These are phyloP conservation scores for Ormyrus rosae DNA, from an alignment of 2,888 invertebrate genomes.

Conservation along the genomic window DNA sequence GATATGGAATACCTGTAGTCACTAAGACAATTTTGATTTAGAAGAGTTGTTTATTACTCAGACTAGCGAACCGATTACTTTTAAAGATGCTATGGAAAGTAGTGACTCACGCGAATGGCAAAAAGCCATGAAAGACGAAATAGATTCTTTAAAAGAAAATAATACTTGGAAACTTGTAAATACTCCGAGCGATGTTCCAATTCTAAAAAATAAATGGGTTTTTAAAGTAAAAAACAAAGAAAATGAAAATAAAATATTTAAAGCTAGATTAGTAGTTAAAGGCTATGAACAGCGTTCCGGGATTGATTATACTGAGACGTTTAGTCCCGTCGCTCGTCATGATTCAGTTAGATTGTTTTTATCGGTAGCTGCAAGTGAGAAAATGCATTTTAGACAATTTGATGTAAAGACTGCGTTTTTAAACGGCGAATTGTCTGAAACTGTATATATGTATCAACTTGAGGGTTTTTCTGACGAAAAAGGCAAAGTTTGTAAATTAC, in stretches of 20 bases:
- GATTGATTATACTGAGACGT: conserved; percentile 26
- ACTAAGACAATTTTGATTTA: conserved; percentile 11
- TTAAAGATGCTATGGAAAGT: too few species aligned
- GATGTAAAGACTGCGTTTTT: conserved; percentile 38
- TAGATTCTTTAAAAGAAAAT: conserved; percentile 15
- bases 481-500: conserved; percentile 11
- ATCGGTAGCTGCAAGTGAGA: conserved; percentile 13
- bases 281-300: not conserved
- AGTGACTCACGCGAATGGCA: too few species aligned
- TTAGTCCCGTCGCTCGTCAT: too few species aligned
- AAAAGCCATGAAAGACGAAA: conserved; percentile 31
- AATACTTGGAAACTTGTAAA: too few species aligned
- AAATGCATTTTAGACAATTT: conserved; percentile 31
- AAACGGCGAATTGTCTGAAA: conserved; percentile 29
- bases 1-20: not conserved
- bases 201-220: conserved; percentile 32
- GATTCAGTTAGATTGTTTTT: too few species aligned
- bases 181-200: too few species aligned
- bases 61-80: too few species aligned
- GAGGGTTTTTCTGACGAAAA: conserved; percentile 17
- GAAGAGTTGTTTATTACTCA: conserved; percentile 24
- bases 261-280: conserved; percentile 15
- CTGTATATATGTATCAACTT: conserved; percentile 29
- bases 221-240: conserved; percentile 24
- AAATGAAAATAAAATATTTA: conserved; percentile 24